A percentile compares a stretch with the other conserved stretches of the same genome.
Evolutionary conservation across 2,888 invertebrate species (phyloP).

Genomic region (Tromatobia lineatoria): DNA sequence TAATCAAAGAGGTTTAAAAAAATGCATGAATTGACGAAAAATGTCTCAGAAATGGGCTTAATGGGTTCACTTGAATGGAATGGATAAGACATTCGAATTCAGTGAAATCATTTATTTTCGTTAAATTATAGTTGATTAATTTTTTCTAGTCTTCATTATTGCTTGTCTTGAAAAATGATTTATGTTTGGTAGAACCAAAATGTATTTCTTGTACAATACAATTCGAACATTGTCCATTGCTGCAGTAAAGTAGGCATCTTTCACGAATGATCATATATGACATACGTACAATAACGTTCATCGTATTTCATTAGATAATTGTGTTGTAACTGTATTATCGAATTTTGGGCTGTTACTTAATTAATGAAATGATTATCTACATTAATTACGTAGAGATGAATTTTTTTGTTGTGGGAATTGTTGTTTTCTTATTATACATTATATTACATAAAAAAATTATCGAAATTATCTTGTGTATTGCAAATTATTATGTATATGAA

Average conservation of each 20-base stretch:
- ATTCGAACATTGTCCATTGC: too few species aligned
- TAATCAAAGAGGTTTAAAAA: too few species aligned
- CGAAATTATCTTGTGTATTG: conserved; percentile 57
- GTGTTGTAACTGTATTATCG: conserved; percentile 64
- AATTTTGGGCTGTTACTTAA: conserved; percentile 56
- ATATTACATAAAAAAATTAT: conserved; percentile 1
- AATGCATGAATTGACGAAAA: too few species aligned
- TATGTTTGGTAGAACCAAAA: too few species aligned
- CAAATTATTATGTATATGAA: conserved; percentile 55
- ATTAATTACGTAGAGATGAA: conserved; percentile 57
- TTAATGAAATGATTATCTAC: conserved; percentile 43
- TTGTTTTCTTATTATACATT: conserved; percentile 36
- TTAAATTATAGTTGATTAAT: too few species aligned
- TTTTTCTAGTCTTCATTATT: too few species aligned
- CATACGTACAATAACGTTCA: conserved; percentile 48
- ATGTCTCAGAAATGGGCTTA: too few species aligned
- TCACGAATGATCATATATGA: conserved; percentile 61
- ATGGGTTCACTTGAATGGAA: too few species aligned
- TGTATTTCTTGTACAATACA: too few species aligned
- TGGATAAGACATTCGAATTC: too few species aligned
- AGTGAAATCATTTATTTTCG: too few species aligned
- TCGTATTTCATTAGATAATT: conserved; percentile 68
- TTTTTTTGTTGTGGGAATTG: conserved; percentile 46
- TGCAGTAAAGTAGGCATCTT: conserved; percentile 63
- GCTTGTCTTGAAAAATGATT: too few species aligned